Evolutionary conservation across 2,888 invertebrate genomes (phyloP).

Genomic region (Petrolisthes manimaculis): DNA sequence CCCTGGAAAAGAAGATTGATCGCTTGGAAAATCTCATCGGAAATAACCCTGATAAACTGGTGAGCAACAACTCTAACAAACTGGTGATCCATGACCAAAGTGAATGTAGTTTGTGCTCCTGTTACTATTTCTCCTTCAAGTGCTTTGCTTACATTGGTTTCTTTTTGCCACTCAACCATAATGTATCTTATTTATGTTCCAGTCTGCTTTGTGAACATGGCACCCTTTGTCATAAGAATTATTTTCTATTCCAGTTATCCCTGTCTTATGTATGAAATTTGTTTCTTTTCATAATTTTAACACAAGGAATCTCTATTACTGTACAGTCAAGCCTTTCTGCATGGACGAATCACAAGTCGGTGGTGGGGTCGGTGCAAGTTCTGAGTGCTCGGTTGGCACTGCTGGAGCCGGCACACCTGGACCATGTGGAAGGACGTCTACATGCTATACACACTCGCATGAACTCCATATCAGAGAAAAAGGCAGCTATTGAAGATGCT

Average conservation of each 20-base stretch:
- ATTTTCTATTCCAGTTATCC: no score
- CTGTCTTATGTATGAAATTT: no score
- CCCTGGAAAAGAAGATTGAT: constrained; percentile 86
- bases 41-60: constrained; percentile 83
- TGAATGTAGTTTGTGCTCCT: no score
- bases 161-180: no score
- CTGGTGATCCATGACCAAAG: no score
- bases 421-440: constrained; percentile 85
- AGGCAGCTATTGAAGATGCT: constrained; percentile 72
- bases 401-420: constrained; percentile 85
- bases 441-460: constrained; percentile 82
- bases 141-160: no score
- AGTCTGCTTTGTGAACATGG: no score
- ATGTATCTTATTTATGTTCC: no score
- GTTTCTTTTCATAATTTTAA: no score
- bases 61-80: constrained; percentile 68
- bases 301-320: no score
- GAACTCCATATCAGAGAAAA: constrained; percentile 79
- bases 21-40: constrained; percentile 87
- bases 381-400: constrained; percentile 84
- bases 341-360: constrained; percentile 70
- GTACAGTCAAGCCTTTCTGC: constrained; percentile 59
- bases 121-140: no score
- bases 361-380: constrained; percentile 82
- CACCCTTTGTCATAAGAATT: no score